A percentile compares a stretch with the other conserved stretches of the same genome.
phyloP scores from a whole-genome alignment of 1,140 invertebrate species.

The Macrostomum lignano region DNA sequence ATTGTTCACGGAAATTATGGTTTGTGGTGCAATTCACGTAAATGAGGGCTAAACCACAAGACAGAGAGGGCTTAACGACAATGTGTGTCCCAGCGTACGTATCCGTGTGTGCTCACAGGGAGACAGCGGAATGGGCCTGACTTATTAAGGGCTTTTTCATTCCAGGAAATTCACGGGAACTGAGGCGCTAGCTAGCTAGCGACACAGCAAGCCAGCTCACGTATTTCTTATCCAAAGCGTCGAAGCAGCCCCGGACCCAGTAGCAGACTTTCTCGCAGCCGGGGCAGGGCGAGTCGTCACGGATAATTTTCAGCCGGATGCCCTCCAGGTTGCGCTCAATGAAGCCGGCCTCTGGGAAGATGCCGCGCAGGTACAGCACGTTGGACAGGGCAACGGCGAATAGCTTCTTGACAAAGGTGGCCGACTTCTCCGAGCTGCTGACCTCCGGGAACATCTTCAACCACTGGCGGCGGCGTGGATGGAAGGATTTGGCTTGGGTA shows the following conservation, averaged over 20 bases:
- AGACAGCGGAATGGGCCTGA: too few relatives aligned
- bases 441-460: constrained; percentile 23
- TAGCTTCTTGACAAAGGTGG: constrained; percentile 28
- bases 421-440: constrained; percentile 21
- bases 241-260: constrained; percentile 29
- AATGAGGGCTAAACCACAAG: too few relatives aligned
- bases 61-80: too few relatives aligned
- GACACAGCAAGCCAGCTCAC: constrained; percentile 14
- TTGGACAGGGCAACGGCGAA: constrained; percentile 28
- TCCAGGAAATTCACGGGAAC: not conserved
- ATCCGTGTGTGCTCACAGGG: too few relatives aligned
- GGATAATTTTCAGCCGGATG: constrained; percentile 20
- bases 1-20: too few relatives aligned
- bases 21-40: too few relatives aligned
- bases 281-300: constrained; percentile 22
- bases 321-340: constrained; percentile 20
- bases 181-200: not conserved
- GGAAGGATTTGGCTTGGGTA: too few relatives aligned
- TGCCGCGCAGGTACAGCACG: constrained; percentile 25
- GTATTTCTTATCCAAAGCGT: constrained; percentile 31
- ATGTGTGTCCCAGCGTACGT: too few relatives aligned
- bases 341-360: constrained; percentile 28
- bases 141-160: too few relatives aligned
- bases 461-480: constrained; percentile 19
- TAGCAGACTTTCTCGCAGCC: constrained; percentile 24